Evolutionary conservation across 1,140 invertebrate species (phyloP).

Genomic region (Drosophila sproati): DNA sequence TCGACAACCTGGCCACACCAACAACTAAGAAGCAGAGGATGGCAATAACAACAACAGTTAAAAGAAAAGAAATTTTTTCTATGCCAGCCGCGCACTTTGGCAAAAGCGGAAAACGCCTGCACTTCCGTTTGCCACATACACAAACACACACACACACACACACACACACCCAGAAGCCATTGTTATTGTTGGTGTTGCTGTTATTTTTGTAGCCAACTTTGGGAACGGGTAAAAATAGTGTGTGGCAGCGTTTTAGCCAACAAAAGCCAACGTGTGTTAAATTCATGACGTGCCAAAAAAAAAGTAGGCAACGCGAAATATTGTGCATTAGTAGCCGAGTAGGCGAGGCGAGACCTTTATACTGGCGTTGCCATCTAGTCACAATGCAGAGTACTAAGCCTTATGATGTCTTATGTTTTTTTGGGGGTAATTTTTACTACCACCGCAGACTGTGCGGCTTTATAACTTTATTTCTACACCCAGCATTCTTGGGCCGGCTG

Average conservation of each 20-base stretch:
- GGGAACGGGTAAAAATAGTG: conserved; percentile 1
- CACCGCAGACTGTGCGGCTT: conserved; percentile 60
- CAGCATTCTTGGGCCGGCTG: conserved; percentile 42
- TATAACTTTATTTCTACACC: conserved; percentile 71
- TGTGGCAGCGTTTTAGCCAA: conserved; percentile 27
- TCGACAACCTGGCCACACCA: conserved; percentile 56
- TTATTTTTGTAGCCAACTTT: conserved; percentile 10
- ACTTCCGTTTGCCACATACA: conserved; percentile 67
- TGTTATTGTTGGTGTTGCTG: not conserved
- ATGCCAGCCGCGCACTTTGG: conserved; percentile 63
- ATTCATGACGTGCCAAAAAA: conserved; percentile 75
- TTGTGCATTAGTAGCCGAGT: conserved; percentile 68
- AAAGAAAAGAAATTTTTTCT: conserved; percentile 40
- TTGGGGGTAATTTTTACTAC: conserved; percentile 61
- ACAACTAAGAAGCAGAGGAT: conserved; percentile 16
- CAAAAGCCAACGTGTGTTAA: conserved; percentile 55
- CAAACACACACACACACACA: conserved; percentile 8
- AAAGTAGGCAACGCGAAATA: conserved; percentile 70
- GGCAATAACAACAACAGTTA: conserved; percentile 35
- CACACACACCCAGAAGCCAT: not conserved
- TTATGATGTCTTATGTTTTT: conserved; percentile 47
- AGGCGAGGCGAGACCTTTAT: conserved; percentile 4
- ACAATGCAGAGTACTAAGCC: conserved; percentile 14
- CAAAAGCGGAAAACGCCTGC: conserved; percentile 76
- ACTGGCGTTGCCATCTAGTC: conserved; percentile 22